Evolutionary conservation across 2,888 invertebrate genomes (phyloP), one percentile per base, ranked within the genome.

Genomic region (Nemotelus pantherinus): DNA sequence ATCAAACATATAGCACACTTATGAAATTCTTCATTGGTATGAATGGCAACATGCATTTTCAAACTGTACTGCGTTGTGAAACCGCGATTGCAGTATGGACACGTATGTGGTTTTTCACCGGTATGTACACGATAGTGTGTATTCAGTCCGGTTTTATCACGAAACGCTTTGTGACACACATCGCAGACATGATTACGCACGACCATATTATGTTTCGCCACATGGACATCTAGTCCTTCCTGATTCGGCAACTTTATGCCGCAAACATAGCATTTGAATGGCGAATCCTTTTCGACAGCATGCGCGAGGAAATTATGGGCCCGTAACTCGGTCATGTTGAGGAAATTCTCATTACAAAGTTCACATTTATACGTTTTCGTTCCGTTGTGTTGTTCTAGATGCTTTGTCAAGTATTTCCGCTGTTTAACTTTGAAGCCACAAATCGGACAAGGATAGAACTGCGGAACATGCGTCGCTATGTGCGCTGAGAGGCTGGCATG

Each of bases 381-480:
- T 2, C 74, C 74, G 43, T 63, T 74, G 41, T 74, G 74, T n/a
- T 60, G 63, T 60, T 74, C 74, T 45, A 74, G 7, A 39, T 74
- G 74, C 63, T 74, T 74, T 9, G 63, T 74, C 6, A 74, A 47
- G 53, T 74, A 74, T 63, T 74, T 74, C 25, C 74, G 74, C n/a
- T 74, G 74, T 74, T 74, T 74, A 2, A 74, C 74, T 60, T 74
- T 74, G 48, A 74, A 74, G 41, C 74, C 74, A 39, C 74, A 74
- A 41, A 74, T 74, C 3, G 74, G 74, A 63, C 74, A 74, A 10
- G 74, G 74, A 43, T 74, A 74, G 60, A 74, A 74, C 41, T 74
- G 74, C 2, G 74, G 74, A 39, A 74, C 74, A 48, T 74, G 74
- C 2, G 74, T 74, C 2, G 74, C 48, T 3, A 74, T 74, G 47